These are phyloP conservation scores for Leptinotarsa juncta DNA, from an alignment of 2,888 invertebrate species.

Conservation along the genomic window DNA sequence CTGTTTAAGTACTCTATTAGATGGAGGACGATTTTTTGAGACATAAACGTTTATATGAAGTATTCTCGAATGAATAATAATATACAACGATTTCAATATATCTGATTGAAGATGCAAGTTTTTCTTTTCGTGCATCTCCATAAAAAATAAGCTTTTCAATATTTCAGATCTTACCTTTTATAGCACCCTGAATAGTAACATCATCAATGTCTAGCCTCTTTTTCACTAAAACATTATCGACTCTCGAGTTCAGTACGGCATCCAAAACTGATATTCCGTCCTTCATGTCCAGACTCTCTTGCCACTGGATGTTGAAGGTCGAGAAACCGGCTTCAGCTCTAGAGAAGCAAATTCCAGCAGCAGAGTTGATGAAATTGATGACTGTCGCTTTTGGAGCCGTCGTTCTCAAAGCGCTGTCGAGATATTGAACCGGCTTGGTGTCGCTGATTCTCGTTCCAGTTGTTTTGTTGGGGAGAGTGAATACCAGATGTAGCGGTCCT, in stretches of 20 bases:
- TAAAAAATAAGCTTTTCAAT: neutral
- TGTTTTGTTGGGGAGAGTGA: slow-evolving; percentile 57
- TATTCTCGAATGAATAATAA: too few species aligned
- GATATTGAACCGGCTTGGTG: slow-evolving; percentile 58
- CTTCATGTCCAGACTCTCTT: slow-evolving; percentile 54
- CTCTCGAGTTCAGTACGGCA: slow-evolving; percentile 55
- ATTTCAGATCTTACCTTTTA: slow-evolving; percentile 58
- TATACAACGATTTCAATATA: too few species aligned
- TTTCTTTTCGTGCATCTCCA: too few species aligned
- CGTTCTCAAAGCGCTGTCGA: slow-evolving; percentile 60
- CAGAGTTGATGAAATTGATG: slow-evolving; percentile 58
- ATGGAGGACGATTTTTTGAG: too few species aligned
- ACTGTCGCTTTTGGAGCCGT: slow-evolving; percentile 61
- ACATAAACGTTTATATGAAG: too few species aligned
- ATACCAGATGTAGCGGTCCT: slow-evolving; percentile 60
- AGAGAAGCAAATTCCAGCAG: slow-evolving; percentile 57
- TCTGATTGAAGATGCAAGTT: too few species aligned
- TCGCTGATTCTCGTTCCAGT: slow-evolving; percentile 52
- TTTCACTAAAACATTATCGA: slow-evolving; percentile 57
- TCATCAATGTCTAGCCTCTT: slow-evolving; percentile 54
- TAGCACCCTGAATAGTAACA: slow-evolving; percentile 58
- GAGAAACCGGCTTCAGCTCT: slow-evolving; percentile 58
- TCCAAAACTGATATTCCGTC: slow-evolving; percentile 59
- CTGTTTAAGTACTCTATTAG: too few species aligned
- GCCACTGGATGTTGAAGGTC: slow-evolving; percentile 60